phyloP scores from a whole-genome alignment of 2,797 vertebrate species.

The Synaphobranchus kaupii region DNA sequence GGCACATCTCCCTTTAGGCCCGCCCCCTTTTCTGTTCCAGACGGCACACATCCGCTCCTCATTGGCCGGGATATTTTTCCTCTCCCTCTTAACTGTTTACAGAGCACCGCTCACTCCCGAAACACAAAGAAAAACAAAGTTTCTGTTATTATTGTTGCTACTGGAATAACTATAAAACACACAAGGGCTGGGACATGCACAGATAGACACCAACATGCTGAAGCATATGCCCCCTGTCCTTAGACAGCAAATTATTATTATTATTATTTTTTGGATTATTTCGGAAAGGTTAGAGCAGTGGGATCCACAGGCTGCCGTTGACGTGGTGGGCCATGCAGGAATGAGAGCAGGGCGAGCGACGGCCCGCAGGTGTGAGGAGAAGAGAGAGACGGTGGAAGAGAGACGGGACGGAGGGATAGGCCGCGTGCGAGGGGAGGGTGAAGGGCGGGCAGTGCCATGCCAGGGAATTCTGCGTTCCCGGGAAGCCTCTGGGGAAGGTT shows the following conservation, averaged over 20 bases:
- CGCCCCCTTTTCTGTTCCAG: no score
- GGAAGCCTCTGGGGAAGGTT: constrained; percentile 43
- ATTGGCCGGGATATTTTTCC: neutral
- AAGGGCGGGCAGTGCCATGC: constrained; percentile 45
- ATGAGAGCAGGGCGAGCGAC: constrained; percentile 56
- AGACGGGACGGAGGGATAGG: constrained; percentile 1
- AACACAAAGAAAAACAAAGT: neutral
- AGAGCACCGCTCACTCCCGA: neutral
- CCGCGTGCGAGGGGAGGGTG: constrained; percentile 35
- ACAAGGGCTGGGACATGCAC: neutral
- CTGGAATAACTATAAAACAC: neutral
- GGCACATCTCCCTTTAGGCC: no score
- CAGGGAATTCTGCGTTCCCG: constrained; percentile 39
- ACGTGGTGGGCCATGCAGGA: neutral
- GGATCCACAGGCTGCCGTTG: neutral
- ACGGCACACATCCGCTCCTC: neutral
- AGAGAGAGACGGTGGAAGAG: constrained; percentile 24
- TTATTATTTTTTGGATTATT: neutral
- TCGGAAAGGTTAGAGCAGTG: neutral
- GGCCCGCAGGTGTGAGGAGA: constrained; percentile 54
- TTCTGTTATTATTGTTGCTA: neutral
- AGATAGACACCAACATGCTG: no score
- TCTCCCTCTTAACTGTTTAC: neutral
- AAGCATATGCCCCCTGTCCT: no score
- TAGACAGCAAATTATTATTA: no score